Evolutionary conservation across 2,888 invertebrate genomes (phyloP), one percentile per base, ranked within the genome.

Genomic region (Gryllus longicercus): DNA sequence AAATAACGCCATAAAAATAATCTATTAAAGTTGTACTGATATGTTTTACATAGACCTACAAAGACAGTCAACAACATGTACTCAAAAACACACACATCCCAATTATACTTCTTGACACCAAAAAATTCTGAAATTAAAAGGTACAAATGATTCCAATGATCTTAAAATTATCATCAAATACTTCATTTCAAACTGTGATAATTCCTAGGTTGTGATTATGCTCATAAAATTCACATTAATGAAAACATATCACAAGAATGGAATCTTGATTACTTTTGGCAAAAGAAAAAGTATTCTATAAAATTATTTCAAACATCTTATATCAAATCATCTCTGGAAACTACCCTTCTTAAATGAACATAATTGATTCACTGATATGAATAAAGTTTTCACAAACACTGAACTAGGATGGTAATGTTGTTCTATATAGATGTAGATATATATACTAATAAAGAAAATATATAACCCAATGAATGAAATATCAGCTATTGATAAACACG

Each of bases 21-120:
- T 63, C 63, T 63, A 63, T 63, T 63, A n/a, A 63, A n/a, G 63
- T 63, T 63, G 63, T 63, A 63, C 16, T 63, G 63, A 63, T 63
- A 63, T 63, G 16, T 63, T 63, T 63, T 63, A 63, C 63, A 63
- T 16, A 63, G 63, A 63, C 63, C 63, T 63, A 63, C 63, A 63
- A 63, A 63, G 63, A 63, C 63, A 63, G 63, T 63, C 16, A 63
- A 63, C 63, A 63, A 63, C 63, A 63, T 63, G 63, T 63, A 63
- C 63, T 63, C 63, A 63, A 63, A 63, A 63, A 14, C 63, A 63
- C 63, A n/a, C 63, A 63, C 63, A 63, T 63, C 63, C n/a, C 63
- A 63, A 63, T 63, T 63, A 63, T 63, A 63, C 63, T 63, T 63
- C 63, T 63, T 63, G 63, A 63, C 63, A 63, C 63, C 63, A 63